These are phyloP conservation scores for Trissolcus japonicus DNA, from an alignment of 2,888 invertebrate species.

Conservation along the genomic window DNA sequence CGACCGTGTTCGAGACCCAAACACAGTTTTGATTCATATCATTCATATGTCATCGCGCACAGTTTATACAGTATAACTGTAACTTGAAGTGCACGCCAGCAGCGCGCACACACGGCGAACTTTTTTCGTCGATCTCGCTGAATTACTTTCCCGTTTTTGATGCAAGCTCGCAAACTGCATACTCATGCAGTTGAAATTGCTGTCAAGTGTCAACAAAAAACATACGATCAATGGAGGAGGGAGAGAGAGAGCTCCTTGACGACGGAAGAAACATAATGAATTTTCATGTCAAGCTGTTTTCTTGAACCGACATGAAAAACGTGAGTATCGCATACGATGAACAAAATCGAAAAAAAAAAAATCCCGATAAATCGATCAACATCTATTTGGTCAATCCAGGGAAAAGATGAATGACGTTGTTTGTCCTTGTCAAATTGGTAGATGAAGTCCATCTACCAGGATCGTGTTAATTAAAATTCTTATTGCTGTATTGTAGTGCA, in stretches of 20 bases:
- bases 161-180: constrained; percentile 2
- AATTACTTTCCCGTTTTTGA: constrained; percentile 33
- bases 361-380: too few relatives aligned
- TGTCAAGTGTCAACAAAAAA: constrained; percentile 33
- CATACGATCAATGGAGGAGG: neutral
- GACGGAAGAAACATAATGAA: constrained; percentile 12
- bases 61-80: constrained; percentile 30
- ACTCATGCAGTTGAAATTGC: constrained; percentile 37
- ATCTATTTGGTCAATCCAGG: too few relatives aligned
- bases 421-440: too few relatives aligned
- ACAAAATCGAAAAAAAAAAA: too few relatives aligned
- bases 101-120: constrained; percentile 16
- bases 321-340: too few relatives aligned
- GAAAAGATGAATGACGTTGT: too few relatives aligned
- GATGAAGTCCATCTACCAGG: too few relatives aligned
- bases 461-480: constrained; percentile 4
- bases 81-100: constrained; percentile 1
- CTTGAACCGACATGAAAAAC: neutral
- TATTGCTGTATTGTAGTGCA: constrained; percentile 10
- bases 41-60: constrained; percentile 39
- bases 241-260: neutral
- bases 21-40: constrained; percentile 27
- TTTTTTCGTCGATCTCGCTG: constrained; percentile 26
- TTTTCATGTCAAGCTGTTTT: constrained; percentile 23
- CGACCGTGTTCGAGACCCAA: constrained; percentile 14